Evolutionary conservation across 2,113 vertebrate genomes (phyloP), one percentile per base, ranked within the genome.

Genomic region (Bombycilla garrulus): DNA sequence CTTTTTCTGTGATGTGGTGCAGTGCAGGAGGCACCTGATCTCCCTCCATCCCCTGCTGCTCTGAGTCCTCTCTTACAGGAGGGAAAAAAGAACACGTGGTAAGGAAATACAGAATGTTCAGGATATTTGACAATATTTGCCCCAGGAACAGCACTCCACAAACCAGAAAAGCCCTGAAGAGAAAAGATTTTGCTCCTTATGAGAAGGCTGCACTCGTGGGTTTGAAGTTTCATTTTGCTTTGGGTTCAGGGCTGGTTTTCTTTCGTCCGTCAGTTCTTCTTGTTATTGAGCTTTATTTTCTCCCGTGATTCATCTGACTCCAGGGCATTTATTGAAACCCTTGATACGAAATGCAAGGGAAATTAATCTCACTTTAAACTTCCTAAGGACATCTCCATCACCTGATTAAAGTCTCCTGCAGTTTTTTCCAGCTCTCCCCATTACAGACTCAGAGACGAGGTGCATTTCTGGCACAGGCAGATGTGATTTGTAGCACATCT

Each of bases 301-400:
- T 74, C 28, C 76, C 19, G 12, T 95, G 94, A 97, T 88, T 97
- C 94, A 97, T 76, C 82, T 74, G 45, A 54, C 94, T 86, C 47
- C 0, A 70, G 92, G 85, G 93, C 88, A 90, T 82, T 89, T 93
- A 71, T 66, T 93, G 92, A 93, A 90, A 90, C 72, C n/a, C 76
- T 93, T 74, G 74, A 56, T 78, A 73, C 0, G 33, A 65, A 72
- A 90, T 73, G 54, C 33, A 54, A 73, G 90, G 84, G 79, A 91
- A 95, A 86, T 50, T 11, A 85, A 88, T 95, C 60, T 93, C 79
- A n/a, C 64, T 66, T 56, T 40, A 65, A 60, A 66, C 81, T 78
- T 69, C 57, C 4, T 48, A 47, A 87, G 65, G 73, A 92, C 57
- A 57, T 42, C 78, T 76, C 20, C 36, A 35, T 5, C 81, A 65